Percentiles rank a stretch among this genome's conserved stretches.
phyloP scores from a whole-genome alignment of 2,888 invertebrate genomes.

The Stegana nigrithorax region DNA sequence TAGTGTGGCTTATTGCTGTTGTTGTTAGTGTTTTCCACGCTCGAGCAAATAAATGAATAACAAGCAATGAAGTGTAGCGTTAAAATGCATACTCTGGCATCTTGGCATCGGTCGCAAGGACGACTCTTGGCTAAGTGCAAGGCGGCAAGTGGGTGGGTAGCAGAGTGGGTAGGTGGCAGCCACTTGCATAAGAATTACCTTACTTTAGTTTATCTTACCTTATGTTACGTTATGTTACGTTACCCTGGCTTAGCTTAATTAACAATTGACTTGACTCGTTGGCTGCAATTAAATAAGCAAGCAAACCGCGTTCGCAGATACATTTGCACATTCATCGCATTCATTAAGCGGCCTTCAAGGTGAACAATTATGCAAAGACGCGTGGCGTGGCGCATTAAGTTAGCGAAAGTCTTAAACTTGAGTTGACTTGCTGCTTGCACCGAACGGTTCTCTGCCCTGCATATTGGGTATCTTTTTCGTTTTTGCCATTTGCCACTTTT shows the following conservation, averaged over 20 bases:
- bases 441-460: not conserved
- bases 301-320: too few species aligned
- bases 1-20: not conserved
- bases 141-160: not conserved
- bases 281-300: not conserved
- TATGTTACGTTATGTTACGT: too few species aligned
- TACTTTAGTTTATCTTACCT: too few species aligned
- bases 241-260: too few species aligned
- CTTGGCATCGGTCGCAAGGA: not conserved
- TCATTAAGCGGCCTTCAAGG: not conserved
- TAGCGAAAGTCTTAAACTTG: slow-evolving; percentile 17
- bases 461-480: too few species aligned
- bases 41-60: not conserved
- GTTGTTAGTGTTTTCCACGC: too few species aligned
- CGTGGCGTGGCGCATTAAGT: not conserved
- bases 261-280: slow-evolving; percentile 3
- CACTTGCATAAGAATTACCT: slow-evolving; percentile 3
- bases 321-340: too few species aligned
- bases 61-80: not conserved
- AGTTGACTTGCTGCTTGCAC: slow-evolving; percentile 22
- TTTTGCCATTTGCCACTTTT: slow-evolving; percentile 18
- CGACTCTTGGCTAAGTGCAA: not conserved
- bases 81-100: too few species aligned
- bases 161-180: not conserved
- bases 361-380: slow-evolving; percentile 4